These are phyloP conservation scores for Holcopasites calliopsidis DNA, from an alignment of 1,140 invertebrate species.

Conservation along the genomic window DNA sequence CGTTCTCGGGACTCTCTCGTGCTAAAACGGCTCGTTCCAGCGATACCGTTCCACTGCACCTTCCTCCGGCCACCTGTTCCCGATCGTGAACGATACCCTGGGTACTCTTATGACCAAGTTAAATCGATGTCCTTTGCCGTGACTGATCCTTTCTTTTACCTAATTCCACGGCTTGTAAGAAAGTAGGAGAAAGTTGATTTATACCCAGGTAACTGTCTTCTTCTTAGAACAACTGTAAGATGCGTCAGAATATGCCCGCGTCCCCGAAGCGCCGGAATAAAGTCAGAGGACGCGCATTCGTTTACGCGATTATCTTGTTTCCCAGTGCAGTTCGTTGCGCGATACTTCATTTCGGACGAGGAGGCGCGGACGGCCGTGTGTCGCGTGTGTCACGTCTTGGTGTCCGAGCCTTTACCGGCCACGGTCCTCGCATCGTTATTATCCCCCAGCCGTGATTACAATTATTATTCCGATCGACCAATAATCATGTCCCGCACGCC, in stretches of 20 bases:
- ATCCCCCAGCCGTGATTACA: constrained; percentile 70
- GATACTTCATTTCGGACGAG: constrained; percentile 15
- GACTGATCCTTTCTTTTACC: too few species aligned
- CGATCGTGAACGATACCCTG: not conserved
- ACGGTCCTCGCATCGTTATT: constrained; percentile 57
- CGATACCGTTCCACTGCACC: constrained; percentile 16
- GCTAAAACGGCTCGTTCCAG: constrained; percentile 37
- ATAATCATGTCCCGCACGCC: constrained; percentile 74
- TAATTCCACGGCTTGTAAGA: too few species aligned
- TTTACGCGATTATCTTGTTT: constrained; percentile 45
- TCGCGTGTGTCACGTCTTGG: constrained; percentile 43
- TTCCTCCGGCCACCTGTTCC: constrained; percentile 26
- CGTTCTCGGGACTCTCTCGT: constrained; percentile 44
- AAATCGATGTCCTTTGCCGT: too few species aligned
- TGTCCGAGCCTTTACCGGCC: constrained; percentile 13
- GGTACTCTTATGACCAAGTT: too few species aligned
- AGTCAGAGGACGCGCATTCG: not conserved
- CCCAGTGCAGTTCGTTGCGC: constrained; percentile 31
- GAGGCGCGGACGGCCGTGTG: constrained; percentile 50
- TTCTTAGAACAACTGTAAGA: not conserved
- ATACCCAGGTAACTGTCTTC: too few species aligned
- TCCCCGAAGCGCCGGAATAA: not conserved
- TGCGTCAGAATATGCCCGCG: too few species aligned
- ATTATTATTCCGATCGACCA: constrained; percentile 74
- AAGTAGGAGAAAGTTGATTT: too few species aligned